Percentiles rank a stretch among this genome's conserved stretches.
phyloP scores from a whole-genome alignment of 2,113 vertebrate genomes.

The Dendrocopos noguchii region DNA sequence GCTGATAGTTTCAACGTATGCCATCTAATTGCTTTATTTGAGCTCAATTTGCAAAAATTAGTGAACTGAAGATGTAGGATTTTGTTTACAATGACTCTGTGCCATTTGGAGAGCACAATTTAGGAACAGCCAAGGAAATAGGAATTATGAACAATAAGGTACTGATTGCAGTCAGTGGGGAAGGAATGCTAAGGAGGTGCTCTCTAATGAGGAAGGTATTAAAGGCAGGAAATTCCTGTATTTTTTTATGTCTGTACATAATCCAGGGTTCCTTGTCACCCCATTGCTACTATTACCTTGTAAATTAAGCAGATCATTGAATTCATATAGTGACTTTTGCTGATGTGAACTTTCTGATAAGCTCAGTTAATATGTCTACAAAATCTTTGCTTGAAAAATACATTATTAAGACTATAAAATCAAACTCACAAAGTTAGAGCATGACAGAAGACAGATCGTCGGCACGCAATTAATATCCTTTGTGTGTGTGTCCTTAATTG shows the following conservation, averaged over 20 bases:
- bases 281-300: background rate
- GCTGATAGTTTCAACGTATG: constrained; percentile 57
- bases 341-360: background rate
- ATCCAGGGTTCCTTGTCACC: constrained; percentile 38
- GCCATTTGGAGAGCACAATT: constrained; percentile 61
- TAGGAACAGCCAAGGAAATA: constrained; percentile 60
- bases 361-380: background rate
- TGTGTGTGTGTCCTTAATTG: background rate
- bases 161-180: constrained; percentile 65
- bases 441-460: background rate
- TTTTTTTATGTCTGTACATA: constrained; percentile 51
- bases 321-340: background rate
- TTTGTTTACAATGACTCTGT: constrained; percentile 65
- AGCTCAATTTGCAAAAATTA: constrained; percentile 61
- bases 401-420: background rate
- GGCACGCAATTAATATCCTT: background rate
- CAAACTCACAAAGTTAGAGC: background rate
- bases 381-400: background rate
- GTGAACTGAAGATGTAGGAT: constrained; percentile 59
- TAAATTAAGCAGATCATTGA: constrained; percentile 1
- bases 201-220: constrained; percentile 60
- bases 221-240: constrained; percentile 58
- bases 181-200: constrained; percentile 55
- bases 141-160: constrained; percentile 68
- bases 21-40: constrained; percentile 58